These are phyloP conservation scores for Halcyon leucocephala DNA, from an alignment of 2,797 vertebrate species.

Conservation along the genomic window DNA sequence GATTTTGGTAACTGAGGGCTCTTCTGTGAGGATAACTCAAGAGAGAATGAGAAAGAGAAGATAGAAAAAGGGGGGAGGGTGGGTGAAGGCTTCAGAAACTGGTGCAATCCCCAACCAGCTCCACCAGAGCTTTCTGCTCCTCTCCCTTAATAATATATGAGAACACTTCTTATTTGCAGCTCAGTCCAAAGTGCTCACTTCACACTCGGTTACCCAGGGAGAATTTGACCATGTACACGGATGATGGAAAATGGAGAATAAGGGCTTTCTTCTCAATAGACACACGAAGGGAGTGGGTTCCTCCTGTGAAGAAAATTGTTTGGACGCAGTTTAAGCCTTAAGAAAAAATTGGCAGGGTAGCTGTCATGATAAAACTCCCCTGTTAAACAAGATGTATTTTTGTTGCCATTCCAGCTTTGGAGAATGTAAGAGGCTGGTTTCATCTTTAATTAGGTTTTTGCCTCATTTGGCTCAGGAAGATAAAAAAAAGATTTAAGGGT, in stretches of 20 bases:
- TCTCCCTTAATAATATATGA: not conserved
- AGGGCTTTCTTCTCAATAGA: conserved; percentile 27
- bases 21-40: not conserved
- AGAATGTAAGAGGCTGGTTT: not conserved
- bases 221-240: conserved; percentile 22
- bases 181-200: conserved; percentile 22
- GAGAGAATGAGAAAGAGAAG: not conserved
- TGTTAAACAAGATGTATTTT: not conserved
- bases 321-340: not conserved
- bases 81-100: not conserved
- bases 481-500: not conserved
- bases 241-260: conserved; percentile 49
- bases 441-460: conserved; percentile 12
- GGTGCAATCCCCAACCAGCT: not conserved
- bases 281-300: not conserved
- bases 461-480: not conserved
- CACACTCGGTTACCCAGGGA: conserved; percentile 45
- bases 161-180: not conserved
- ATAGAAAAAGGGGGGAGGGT: not conserved
- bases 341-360: conserved; percentile 12
- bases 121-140: not conserved
- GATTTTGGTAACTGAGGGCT: not conserved
- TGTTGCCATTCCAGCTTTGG: not conserved
- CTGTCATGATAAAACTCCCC: not conserved
- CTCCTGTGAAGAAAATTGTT: conserved; percentile 22